Evolutionary conservation across 1,140 invertebrate species (phyloP), one percentile per base, ranked within the genome.

Genomic region (Cardiocondyla obscurior): DNA sequence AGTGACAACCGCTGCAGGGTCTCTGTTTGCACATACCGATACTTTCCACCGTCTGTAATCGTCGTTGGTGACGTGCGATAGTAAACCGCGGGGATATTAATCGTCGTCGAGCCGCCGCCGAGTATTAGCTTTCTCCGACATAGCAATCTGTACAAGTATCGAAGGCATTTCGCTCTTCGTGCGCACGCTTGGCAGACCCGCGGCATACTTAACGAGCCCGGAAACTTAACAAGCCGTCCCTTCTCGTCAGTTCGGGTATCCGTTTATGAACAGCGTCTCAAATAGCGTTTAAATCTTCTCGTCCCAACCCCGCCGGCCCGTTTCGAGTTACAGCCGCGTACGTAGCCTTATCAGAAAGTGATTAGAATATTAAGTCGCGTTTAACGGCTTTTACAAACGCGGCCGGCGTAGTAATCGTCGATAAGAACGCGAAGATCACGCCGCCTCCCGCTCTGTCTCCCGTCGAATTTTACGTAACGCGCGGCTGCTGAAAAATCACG

Each of bases 101-200:
- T 46, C 19, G 55, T 67, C 42, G 72, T 51, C 28, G 28, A 74
- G 77, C 55, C 85, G 42, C 51, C 30, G 33, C 22, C 3, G 25
- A 22, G 73, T 86, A 83, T 87, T 83, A 86, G 81, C 46, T 87
- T 44, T 33, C 25, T 25, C 51, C 57, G 25, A 74, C 67, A 70
- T 84, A 74, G 79, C 65, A 87, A 87, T 87, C 76, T 84, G 44
- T 76, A 39, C 76, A 76, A 87, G 85, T 87, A 87, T 87, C 82
- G 76, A 70, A 84, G 82, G 82, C 62, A 87, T 87, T 81, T 87
- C 57, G 53, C 46, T 14, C 42, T 77, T 25, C 12, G 49, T 62
- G 19, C 39, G 12, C 74, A 42, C 10, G 65, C 25, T 49, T 76
- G 55, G 19, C 30, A 60, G 81, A 67, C 49, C 55, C 57, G 67